Evolutionary conservation across 2,797 vertebrate species (phyloP), one percentile per base, ranked within the genome.

Genomic region (Micrastur ruficollis): DNA sequence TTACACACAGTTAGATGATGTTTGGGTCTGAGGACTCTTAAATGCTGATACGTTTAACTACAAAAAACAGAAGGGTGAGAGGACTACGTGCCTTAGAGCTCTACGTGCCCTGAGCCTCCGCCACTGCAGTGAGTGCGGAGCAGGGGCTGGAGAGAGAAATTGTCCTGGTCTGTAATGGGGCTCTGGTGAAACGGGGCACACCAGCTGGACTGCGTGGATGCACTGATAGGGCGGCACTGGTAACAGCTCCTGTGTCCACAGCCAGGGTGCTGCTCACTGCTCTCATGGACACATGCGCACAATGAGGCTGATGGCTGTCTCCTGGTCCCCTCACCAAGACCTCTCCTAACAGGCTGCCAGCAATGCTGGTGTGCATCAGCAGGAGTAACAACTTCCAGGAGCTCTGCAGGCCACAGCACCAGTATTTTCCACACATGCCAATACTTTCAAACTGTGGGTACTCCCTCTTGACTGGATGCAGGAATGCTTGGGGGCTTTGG

Each of bases 401-500:
- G 78, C 90, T 93, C 90, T 76, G 86, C 81, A 90, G 85, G 86
- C 76, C 92, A 73, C 83, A 66, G 88, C 47, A 68, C 62, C 89
- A 40, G 46, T 52, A 53, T 79, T 72, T 74, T 88, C 80, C 55
- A 82, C 55, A 34, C 59, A 59, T 49, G 67, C 93, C 95, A 89
- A 40, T 76, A 38, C 59, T 73, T 92, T 63, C 75, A 56, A 81
- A 84, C 81, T 68, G 84, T 67, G 81, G 86, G 81, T 86, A 49
- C 90, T 91, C 81, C 90, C 80, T 92, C 96, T 70, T 80, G 89
- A 95, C 52, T 91, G 86, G 81, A 89, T 94, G 81, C 50, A 29
- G 67, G 81, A 96, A 49, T 63, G 95, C 96, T 94, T 85, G 63
- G 95, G 93, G 95, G 90, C 71, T 96, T 95, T 92, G 93, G 86